A percentile compares a stretch with the other conserved stretches of the same genome.
Conservation (phyloP, 2,888 invertebrate species). For the Campopleginae sp. region DNA sequence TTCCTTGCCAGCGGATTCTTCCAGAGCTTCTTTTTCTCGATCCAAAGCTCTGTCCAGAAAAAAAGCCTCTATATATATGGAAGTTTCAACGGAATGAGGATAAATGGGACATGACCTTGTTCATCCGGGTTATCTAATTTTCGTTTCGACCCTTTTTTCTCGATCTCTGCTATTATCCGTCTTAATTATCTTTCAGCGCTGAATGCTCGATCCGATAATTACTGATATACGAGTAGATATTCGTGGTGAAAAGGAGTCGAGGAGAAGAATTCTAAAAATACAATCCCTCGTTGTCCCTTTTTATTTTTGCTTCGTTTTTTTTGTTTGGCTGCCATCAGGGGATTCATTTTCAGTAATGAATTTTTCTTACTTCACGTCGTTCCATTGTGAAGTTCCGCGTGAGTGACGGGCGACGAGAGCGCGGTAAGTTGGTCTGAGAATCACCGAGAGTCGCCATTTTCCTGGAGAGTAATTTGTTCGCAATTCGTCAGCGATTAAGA, state of each 20-base stretch:
- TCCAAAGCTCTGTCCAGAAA: not conserved
- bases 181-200: conserved; percentile 46
- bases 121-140: conserved; percentile 36
- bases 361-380: not conserved
- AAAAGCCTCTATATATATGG: not conserved
- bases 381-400: not conserved
- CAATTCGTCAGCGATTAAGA: conserved; percentile 1
- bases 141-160: conserved; percentile 5
- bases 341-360: not conserved
- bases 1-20: conserved; percentile 37
- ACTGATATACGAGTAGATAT: not conserved
- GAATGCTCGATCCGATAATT: conserved; percentile 18
- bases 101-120: conserved; percentile 49
- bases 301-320: not conserved
- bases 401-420: not conserved
- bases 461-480: not conserved
- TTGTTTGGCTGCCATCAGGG: not conserved
- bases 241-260: not conserved
- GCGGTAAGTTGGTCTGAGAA: not conserved
- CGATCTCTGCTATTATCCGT: conserved; percentile 46
- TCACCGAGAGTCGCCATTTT: not conserved
- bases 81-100: conserved; percentile 55
- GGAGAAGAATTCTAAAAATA: conserved; percentile 10
- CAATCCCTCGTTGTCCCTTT: not conserved
- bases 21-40: conserved; percentile 27